Evolutionary conservation across 2,888 invertebrate genomes (phyloP), one percentile per base, ranked within the genome.

Genomic region (Podabrus alpinus): DNA sequence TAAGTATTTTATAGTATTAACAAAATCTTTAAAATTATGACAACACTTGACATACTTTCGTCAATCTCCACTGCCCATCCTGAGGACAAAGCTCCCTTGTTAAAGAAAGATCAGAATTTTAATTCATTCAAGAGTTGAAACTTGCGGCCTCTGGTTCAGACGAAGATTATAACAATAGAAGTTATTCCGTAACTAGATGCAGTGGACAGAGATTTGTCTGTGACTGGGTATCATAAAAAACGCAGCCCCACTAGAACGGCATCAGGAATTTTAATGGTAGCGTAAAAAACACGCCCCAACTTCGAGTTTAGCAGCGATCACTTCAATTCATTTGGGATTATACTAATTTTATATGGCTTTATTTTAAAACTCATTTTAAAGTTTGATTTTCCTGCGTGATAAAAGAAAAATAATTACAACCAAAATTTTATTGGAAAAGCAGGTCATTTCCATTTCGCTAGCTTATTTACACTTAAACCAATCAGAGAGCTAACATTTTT

Each of bases 221-320:
- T 73, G 68, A 62, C 69, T 69, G 72, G 62, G 62, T 64, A 64
- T 64, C 62, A n/a, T 64, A 19, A 72, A 76, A 75, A 76, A 76
- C 24, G 66, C 70, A 66, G 68, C 25, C 72, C 69, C 69, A 68
- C 66, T 19, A 64, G 62, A 64, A 64, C 62, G 16, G 21, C 71
- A 68, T 15, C 16, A 73, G 73, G 76, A 76, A 76, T 76, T 76
- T 76, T 76, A 76, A 76, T 76, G 76, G 69, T 71, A 76, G 69
- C 21, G 59, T 69, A 73, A 73, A 73, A 73, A 73, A 68, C 72
- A 68, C 72, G 71, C 71, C 71, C 71, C 60, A 67, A 60, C 66
- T 62, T 59, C n/a, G 10, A 64, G 24, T 29, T 69, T 62, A 17
- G 29, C 29, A 29, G 67, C 16, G 62, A 64, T 19, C 62, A 11